Conservation (phyloP, 2,113 vertebrate species). For the Boulengeromyrus knoepffleri region DNA sequence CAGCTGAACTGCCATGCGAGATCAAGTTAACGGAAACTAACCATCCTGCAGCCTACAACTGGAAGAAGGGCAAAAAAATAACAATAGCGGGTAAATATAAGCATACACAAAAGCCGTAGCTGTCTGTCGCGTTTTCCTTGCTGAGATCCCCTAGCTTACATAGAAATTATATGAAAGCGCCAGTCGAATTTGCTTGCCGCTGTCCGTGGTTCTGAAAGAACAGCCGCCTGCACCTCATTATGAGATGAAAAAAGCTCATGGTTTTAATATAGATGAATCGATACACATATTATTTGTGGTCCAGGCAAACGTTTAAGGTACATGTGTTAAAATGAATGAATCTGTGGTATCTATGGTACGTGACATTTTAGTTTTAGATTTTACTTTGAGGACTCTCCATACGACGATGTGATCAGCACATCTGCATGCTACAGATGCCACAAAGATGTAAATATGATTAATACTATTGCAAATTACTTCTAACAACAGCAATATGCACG, state of each 20-base stretch:
- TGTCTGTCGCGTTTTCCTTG: background rate
- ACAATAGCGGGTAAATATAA: background rate
- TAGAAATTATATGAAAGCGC: background rate
- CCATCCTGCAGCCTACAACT: background rate
- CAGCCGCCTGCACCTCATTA: background rate
- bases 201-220: background rate
- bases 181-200: background rate
- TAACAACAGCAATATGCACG: background rate
- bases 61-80: background rate
- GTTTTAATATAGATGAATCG: background rate
- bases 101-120: background rate
- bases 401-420: background rate
- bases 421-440: background rate
- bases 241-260: background rate
- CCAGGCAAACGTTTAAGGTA: background rate
- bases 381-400: background rate
- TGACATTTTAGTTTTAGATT: background rate
- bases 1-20: background rate
- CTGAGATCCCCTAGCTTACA: background rate
- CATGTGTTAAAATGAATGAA: background rate
- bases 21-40: background rate
- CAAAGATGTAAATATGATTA: background rate
- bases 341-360: background rate
- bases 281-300: background rate
- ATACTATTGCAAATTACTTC: background rate